A percentile compares a stretch with the other conserved stretches of the same genome.
Conservation (phyloP, 2,797 vertebrate genomes). For the Chloroceryle amazona region DNA sequence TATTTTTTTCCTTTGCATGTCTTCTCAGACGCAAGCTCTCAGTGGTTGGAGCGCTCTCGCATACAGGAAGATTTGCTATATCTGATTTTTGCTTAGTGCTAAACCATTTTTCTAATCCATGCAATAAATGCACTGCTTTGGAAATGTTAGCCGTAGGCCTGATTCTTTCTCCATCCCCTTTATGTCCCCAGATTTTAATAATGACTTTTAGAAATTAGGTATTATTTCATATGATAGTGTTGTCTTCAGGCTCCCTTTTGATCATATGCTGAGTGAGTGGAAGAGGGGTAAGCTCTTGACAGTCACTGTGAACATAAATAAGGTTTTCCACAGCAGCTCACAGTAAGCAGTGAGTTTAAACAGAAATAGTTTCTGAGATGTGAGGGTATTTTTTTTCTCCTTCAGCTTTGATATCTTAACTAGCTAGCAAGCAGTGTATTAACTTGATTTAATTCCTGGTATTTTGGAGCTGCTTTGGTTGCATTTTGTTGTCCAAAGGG, state of each 20-base stretch:
- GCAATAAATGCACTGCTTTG: neutral
- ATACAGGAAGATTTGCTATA: neutral
- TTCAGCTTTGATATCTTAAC: neutral
- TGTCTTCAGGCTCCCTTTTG: neutral
- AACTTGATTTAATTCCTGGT: neutral
- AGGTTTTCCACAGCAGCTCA: neutral
- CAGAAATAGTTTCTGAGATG: neutral
- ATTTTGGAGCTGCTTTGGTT: neutral
- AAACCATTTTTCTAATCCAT: neutral
- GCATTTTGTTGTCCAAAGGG: neutral
- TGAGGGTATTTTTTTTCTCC: rapidly evolving
- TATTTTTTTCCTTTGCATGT: neutral
- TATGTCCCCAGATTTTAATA: neutral
- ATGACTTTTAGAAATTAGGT: neutral
- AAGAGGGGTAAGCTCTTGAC: neutral
- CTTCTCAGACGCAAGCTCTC: neutral
- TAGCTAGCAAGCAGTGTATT: neutral
- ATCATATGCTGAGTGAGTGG: neutral
- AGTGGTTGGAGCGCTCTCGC: neutral
- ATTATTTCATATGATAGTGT: neutral
- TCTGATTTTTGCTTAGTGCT: neutral
- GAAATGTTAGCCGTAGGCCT: neutral
- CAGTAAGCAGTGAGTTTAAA: neutral
- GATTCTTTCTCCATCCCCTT: neutral
- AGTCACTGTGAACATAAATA: neutral